Conservation (phyloP, 2,113 vertebrate species). For the Arizona elegans region DNA sequence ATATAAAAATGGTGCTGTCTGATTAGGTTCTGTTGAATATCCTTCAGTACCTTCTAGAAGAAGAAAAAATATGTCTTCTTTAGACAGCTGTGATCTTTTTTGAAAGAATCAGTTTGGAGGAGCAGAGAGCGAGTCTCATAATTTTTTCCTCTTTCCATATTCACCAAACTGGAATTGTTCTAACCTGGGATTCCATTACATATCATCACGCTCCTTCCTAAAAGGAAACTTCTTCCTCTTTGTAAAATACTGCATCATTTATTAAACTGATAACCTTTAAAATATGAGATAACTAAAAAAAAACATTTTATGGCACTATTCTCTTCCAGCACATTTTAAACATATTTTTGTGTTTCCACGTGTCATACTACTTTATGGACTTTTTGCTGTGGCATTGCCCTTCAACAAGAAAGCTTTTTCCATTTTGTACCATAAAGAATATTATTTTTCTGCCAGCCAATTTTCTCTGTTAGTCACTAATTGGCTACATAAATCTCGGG, state of each 20-base stretch:
- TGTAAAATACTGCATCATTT: slow-evolving; percentile 64
- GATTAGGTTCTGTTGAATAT: slow-evolving; percentile 66
- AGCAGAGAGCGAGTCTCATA: slow-evolving; percentile 16
- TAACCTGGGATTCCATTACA: slow-evolving; percentile 44
- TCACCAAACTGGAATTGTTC: slow-evolving; percentile 59
- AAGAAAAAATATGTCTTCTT: slow-evolving; percentile 47
- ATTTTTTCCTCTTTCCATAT: slow-evolving; percentile 55
- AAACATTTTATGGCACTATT: slow-evolving; percentile 63
- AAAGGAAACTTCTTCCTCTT: slow-evolving; percentile 61
- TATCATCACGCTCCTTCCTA: slow-evolving; percentile 64
- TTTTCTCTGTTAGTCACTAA: slow-evolving; percentile 99
- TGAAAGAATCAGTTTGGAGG: slow-evolving; percentile 9
- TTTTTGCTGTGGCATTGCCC: slow-evolving; percentile 80
- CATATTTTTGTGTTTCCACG: slow-evolving; percentile 77
- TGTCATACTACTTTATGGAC: slow-evolving; percentile 88
- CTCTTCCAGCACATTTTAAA: slow-evolving; percentile 59
- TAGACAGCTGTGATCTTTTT: slow-evolving; percentile 41
- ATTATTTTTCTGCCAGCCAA: slow-evolving; percentile 99
- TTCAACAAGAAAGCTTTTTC: slow-evolving; percentile 83
- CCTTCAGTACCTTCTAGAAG: slow-evolving; percentile 55
- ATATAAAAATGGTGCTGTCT: slow-evolving; percentile 67
- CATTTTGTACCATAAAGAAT: slow-evolving; percentile 94
- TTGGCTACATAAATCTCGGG: slow-evolving; percentile 99
- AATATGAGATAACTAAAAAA: slow-evolving; percentile 51
- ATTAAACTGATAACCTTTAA: slow-evolving; percentile 74